A percentile compares a stretch with the other conserved stretches of the same genome.
phyloP scores from a whole-genome alignment of 92 coral and sea anemone species.

The Ricordea florida region DNA sequence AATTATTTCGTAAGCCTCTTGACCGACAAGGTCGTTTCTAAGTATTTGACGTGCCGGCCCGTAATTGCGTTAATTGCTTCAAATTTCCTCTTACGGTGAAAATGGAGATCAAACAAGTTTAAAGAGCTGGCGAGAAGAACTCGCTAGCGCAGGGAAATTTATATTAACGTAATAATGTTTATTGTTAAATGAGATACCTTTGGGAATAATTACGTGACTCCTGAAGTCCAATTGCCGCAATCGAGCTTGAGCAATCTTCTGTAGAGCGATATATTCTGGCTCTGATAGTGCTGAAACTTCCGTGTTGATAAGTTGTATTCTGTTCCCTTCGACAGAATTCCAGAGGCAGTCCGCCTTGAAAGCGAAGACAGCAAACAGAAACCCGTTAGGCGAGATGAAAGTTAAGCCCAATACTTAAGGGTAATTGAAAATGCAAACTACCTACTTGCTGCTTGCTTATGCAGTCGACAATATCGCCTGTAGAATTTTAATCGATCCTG shows the following conservation, averaged over 20 bases:
- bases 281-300: constrained; percentile 70
- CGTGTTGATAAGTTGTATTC: constrained; percentile 67
- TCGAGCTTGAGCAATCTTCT: constrained; percentile 82
- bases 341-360: constrained; percentile 87
- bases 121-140: too few species aligned
- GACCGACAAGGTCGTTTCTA: constrained; percentile 21
- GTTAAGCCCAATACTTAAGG: constrained; percentile 46
- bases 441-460: too few species aligned
- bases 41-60: too few species aligned
- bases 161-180: not conserved
- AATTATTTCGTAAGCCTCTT: too few species aligned
- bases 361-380: constrained; percentile 5
- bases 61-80: constrained; percentile 20
- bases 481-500: not conserved
- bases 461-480: not conserved
- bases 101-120: too few species aligned
- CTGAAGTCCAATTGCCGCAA: constrained; percentile 80
- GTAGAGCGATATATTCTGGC: constrained; percentile 92
- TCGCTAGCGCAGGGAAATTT: not conserved
- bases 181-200: constrained; percentile 70
- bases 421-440: constrained; percentile 85
- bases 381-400: constrained; percentile 16
- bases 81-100: too few species aligned
- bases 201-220: constrained; percentile 90
- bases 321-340: constrained; percentile 87